Percentiles rank a stretch among this genome's conserved stretches.
Evolutionary conservation across 2,888 invertebrate genomes (phyloP).

Genomic region (Hirtodrosophila trivittata): DNA sequence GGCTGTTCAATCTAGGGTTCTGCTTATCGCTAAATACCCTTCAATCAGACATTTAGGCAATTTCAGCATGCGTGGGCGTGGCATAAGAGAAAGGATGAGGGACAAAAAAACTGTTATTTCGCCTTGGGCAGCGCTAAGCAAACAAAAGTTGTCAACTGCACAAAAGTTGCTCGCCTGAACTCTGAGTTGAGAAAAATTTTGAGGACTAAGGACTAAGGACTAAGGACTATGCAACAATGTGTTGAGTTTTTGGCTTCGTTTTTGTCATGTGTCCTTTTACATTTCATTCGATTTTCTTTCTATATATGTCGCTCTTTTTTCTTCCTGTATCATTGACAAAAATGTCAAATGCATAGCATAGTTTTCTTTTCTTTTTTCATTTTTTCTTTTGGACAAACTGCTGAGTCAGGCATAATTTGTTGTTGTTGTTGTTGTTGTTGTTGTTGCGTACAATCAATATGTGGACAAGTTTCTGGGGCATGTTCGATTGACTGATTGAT

Average conservation of each 20-base stretch:
- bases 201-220: conserved; percentile 1
- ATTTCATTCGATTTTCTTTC: conserved; percentile 36
- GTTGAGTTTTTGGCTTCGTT: conserved; percentile 25
- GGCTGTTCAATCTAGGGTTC: not conserved
- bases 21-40: conserved; percentile 37
- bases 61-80: conserved; percentile 18
- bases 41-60: conserved; percentile 35
- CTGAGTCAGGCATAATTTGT: conserved; percentile 58
- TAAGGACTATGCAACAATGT: conserved; percentile 62
- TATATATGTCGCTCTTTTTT: conserved; percentile 16
- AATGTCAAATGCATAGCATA: conserved; percentile 71
- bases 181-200: conserved; percentile 11
- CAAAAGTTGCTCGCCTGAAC: conserved; percentile 30
- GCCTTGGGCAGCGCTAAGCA: conserved; percentile 18
- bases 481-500: conserved; percentile 76
- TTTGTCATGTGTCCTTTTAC: conserved; percentile 27
- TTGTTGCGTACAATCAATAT: conserved; percentile 64
- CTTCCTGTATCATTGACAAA: conserved; percentile 62
- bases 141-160: conserved; percentile 69
- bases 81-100: not conserved
- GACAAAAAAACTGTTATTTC: conserved; percentile 2
- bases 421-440: conserved; percentile 24
- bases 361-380: conserved; percentile 28
- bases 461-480: conserved; percentile 54
- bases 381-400: conserved; percentile 27